Conservation (phyloP, 1,140 invertebrate genomes). For the Pissodes strobi region DNA sequence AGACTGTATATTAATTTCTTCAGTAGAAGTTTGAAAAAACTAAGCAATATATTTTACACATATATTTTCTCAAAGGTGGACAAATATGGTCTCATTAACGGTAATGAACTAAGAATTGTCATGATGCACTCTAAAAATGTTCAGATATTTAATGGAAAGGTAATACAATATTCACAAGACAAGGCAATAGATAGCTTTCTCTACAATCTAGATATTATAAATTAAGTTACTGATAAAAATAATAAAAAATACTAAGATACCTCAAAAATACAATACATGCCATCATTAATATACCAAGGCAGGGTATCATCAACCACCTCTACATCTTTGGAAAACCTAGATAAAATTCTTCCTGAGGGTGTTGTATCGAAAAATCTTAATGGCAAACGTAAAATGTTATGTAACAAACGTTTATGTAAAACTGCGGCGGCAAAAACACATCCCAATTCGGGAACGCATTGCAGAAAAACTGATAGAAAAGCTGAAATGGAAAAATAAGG, state of each 20-base stretch:
- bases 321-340: constrained; percentile 83
- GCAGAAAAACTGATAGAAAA: constrained; percentile 67
- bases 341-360: constrained; percentile 82
- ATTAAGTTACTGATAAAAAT: background rate
- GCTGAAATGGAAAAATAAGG: constrained; percentile 60
- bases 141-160: too few relatives aligned
- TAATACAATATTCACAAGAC: too few relatives aligned
- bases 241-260: constrained; percentile 58
- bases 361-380: constrained; percentile 88
- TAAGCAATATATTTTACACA: too few relatives aligned
- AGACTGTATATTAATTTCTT: too few relatives aligned
- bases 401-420: constrained; percentile 78
- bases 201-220: too few relatives aligned
- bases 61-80: too few relatives aligned
- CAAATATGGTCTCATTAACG: too few relatives aligned
- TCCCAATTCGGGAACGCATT: constrained; percentile 63
- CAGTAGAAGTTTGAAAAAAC: too few relatives aligned
- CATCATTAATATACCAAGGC: constrained; percentile 72
- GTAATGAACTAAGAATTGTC: too few relatives aligned
- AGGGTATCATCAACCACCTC: constrained; percentile 71
- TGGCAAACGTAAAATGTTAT: constrained; percentile 74
- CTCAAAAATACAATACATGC: constrained; percentile 79
- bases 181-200: too few relatives aligned
- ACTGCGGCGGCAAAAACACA: constrained; percentile 68
- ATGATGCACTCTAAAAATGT: too few relatives aligned